Base-by-base conservation (phyloP, 2,797 vertebrate genomes). In the Parambassis ranga region DNA sequence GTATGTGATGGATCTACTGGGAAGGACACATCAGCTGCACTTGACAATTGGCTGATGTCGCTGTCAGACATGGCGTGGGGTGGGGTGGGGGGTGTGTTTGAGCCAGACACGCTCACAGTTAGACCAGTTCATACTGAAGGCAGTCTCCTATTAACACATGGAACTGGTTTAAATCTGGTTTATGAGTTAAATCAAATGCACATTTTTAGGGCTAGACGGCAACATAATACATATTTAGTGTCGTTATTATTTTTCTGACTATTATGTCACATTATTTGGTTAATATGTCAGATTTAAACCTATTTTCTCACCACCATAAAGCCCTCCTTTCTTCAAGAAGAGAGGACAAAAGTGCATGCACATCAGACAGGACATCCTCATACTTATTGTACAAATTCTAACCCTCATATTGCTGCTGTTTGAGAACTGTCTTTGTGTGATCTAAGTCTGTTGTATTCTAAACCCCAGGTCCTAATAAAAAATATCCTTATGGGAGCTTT, bases 1-100 rank as follows among this genome's bases (percentile, higher is more conserved):
- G 6, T 38, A 26, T 44, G 55, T 23, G 58, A 50, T 72, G 49
- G 35, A 36, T 62, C 53, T 48, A 27, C 14, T 38, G 52, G 72
- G 42, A 55, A 41, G 64, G 57, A 75, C 51, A 55, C 66, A 79
- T 77, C 81, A 82, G 75, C 74, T 85, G 73, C 59, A 75, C 71
- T 59, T 86, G 88, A 89, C 88, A 80, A 83, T 71, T 55, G 66
- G 46, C 66, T 67, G 65, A 82, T 75, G 66, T 77, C 60, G 39
- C 42, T 75, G 75, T 81, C 71, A 61, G 50, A 57, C 35, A 36
- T 26, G 39, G 48, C 26, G 26, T 7, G 51, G 19, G 46, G 7
- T 10, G 22, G 32, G 15, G 24, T 6, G 4, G 36, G 19, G 19
- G 14, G n/a, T n/a, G n/a, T 19, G 42, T 35, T 28, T 36, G 48